Evolutionary conservation across 2,888 invertebrate genomes (phyloP), one percentile per base, ranked within the genome.

Genomic region (Xanthorhoe designata): DNA sequence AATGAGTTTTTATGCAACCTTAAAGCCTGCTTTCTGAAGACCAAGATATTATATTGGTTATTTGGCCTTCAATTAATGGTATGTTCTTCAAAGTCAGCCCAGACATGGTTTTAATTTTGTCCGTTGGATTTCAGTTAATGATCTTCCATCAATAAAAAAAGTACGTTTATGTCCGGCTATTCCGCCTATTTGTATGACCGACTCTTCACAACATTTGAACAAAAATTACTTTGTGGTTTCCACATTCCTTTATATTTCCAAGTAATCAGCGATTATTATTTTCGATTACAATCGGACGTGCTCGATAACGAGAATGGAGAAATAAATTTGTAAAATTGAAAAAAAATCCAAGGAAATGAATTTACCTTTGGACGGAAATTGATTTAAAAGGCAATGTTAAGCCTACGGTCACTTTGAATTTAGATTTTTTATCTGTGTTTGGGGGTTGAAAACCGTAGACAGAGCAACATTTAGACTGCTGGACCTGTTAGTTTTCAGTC

Each of bases 211-310:
- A 0, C 32, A 15, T 47, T 52, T 52, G 49, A 19, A 47, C 15
- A 29, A 32, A 57, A 52, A 57, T 63, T 19, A 60, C 59, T 60
- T 60, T 67, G 62, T 59, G 63, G 66, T 67, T 67, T 62, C 51
- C 19, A 66, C 17, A 61, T 66, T 56, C 66, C 51, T 55, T 55
- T 62, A 15, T 59, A 18, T 19, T 52, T 51, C 50, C 60, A 64
- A 35, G 61, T 68, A 68, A 61, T 68, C 64, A 64, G 38, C 42
- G 56, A 57, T 57, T 63, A 56, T 68, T 68, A 64, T 64, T 67
- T 57, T 60, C 51, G 51, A 67, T 67, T 67, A 64, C 57, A 17
- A 50, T 60, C 32, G 50, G 42, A 64, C 68, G 68, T 68, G 68
- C 57, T 52, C 63, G 38, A 51, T 59, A 49, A 29, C 55, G 35